Conservation (phyloP, 2,888 invertebrate genomes). For the Therioaphis trifolii region DNA sequence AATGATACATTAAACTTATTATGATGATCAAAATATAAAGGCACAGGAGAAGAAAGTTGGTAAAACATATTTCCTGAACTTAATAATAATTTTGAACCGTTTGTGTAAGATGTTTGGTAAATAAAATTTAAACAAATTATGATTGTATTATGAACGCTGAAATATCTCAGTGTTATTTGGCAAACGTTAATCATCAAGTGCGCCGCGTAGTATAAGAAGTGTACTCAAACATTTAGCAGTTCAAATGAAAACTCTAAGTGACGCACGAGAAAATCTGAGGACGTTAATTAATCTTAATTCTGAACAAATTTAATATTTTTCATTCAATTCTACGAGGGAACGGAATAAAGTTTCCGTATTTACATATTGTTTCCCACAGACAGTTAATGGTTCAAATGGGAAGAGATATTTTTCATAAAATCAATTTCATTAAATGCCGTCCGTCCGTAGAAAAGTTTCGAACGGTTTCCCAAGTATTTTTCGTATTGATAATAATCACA, state of each 20-base stretch:
- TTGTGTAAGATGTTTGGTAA: neutral
- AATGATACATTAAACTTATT: too few relatives aligned
- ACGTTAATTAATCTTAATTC: slow-evolving; percentile 19
- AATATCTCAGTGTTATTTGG: too few relatives aligned
- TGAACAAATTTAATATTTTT: neutral
- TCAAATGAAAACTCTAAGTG: neutral
- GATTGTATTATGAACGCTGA: too few relatives aligned
- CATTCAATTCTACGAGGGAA: neutral
- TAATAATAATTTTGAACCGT: neutral
- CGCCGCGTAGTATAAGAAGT: too few relatives aligned
- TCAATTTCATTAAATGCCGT: slow-evolving; percentile 9
- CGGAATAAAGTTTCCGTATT: neutral
- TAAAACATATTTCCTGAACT: neutral
- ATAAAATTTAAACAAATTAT: neutral
- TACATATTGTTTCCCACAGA: neutral
- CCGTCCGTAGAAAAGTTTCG: slow-evolving; percentile 7
- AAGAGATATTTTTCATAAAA: slow-evolving; percentile 23
- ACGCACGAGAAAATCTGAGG: neutral
- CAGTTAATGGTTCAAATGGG: neutral
- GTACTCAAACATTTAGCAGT: neutral
- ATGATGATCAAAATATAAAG: too few relatives aligned
- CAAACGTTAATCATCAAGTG: too few relatives aligned
- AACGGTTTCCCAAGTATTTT: neutral
- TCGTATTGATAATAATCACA: neutral
- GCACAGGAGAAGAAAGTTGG: too few relatives aligned